Evolutionary conservation across 2,797 vertebrate species (phyloP).

Genomic region (Ataeniobius toweri): DNA sequence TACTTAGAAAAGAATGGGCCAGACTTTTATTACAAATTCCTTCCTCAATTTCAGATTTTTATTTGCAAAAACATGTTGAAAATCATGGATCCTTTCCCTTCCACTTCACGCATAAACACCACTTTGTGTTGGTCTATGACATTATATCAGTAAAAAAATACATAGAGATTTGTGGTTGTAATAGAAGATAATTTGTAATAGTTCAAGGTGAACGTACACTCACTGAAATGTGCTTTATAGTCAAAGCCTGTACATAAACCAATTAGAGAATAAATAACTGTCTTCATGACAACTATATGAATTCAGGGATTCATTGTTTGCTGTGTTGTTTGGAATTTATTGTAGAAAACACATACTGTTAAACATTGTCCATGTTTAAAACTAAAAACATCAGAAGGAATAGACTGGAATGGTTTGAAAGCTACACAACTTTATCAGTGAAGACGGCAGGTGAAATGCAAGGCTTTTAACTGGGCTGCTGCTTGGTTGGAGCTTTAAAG

Average conservation of each 20-base stretch:
- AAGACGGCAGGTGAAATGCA: constrained; percentile 51
- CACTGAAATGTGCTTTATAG: too few relatives aligned
- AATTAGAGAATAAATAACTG: not conserved
- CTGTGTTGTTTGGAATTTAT: not conserved
- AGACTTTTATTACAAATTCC: not conserved
- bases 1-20: not conserved
- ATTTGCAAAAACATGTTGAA: too few relatives aligned
- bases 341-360: not conserved
- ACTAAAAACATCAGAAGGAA: not conserved
- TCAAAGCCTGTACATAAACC: not conserved
- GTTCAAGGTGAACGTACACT: not conserved
- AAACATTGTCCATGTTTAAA: not conserved
- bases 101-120: not conserved
- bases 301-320: not conserved
- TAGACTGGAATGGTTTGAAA: constrained; percentile 14
- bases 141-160: not conserved
- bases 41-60: too few relatives aligned
- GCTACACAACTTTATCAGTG: constrained; percentile 22
- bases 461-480: constrained; percentile 55
- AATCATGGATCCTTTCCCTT: too few relatives aligned
- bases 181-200: too few relatives aligned
- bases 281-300: not conserved
- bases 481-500: constrained; percentile 63
- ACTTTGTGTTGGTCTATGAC: not conserved
- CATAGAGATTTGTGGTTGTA: too few relatives aligned